Evolutionary conservation across 1,140 invertebrate genomes (phyloP).

Genomic region (Drosophila murphyi): DNA sequence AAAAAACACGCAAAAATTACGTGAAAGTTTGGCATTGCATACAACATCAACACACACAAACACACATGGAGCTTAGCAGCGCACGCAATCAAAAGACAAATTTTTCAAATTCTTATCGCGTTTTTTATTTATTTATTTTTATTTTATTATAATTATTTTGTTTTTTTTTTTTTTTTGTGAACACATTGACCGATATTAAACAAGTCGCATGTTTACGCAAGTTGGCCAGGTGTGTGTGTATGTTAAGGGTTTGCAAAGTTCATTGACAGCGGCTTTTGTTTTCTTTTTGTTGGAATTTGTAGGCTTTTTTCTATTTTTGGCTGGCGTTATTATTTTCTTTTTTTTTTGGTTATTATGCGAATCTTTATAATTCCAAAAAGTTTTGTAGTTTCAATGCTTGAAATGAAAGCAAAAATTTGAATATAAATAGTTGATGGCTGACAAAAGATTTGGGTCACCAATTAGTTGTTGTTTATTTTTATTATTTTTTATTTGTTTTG

Average conservation of each 20-base stretch:
- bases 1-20: slow-evolving; percentile 71
- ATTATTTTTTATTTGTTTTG: slow-evolving; percentile 29
- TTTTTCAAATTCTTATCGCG: slow-evolving; percentile 83
- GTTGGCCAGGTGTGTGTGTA: slow-evolving; percentile 31
- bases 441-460: slow-evolving; percentile 68
- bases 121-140: slow-evolving; percentile 44
- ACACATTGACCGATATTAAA: slow-evolving; percentile 84
- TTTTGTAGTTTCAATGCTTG: slow-evolving; percentile 16
- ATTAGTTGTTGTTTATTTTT: slow-evolving; percentile 58
- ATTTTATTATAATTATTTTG: slow-evolving; percentile 35
- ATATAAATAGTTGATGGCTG: slow-evolving; percentile 62
- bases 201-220: slow-evolving; percentile 69
- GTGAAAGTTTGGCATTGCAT: slow-evolving; percentile 82
- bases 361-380: slow-evolving; percentile 6
- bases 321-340: background rate
- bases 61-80: slow-evolving; percentile 4
- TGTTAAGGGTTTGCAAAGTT: slow-evolving; percentile 68
- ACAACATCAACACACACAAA: slow-evolving; percentile 28
- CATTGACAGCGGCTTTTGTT: slow-evolving; percentile 66
- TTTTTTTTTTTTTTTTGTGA: slow-evolving; percentile 44
- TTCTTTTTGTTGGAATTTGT: slow-evolving; percentile 20
- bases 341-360: slow-evolving; percentile 13
- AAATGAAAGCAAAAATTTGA: slow-evolving; percentile 52
- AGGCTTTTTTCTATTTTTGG: slow-evolving; percentile 15
- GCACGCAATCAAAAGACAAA: slow-evolving; percentile 75